Conservation (phyloP, 1,140 invertebrate genomes). For the Araneus ventricosus region DNA sequence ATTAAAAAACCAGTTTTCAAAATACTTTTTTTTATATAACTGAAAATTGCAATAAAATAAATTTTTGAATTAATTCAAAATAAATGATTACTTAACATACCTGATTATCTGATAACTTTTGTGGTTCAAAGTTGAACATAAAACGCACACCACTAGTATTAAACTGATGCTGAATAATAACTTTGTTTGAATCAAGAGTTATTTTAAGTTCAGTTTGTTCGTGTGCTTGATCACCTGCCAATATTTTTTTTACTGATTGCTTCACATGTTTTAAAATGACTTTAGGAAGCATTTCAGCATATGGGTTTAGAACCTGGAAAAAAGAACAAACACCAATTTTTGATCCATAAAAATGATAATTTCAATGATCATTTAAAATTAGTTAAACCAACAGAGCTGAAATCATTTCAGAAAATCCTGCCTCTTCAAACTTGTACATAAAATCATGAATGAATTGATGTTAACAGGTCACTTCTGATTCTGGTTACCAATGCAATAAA, state of each 20-base stretch:
- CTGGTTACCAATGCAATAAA: no score
- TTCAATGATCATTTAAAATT: no score
- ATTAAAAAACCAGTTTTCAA: no score
- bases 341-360: no score
- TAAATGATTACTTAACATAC: neutral
- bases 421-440: no score
- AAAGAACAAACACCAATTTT: no score
- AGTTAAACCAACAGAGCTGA: no score
- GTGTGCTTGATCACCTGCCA: neutral
- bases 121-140: neutral
- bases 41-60: no score
- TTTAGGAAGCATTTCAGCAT: slow-evolving; percentile 20
- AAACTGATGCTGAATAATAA: neutral
- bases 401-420: no score
- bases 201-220: neutral
- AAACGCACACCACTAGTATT: neutral
- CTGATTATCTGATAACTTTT: neutral
- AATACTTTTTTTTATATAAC: no score
- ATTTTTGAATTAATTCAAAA: neutral
- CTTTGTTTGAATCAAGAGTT: neutral
- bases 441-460: no score
- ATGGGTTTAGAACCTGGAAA: neutral
- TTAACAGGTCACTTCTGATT: no score
- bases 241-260: neutral
- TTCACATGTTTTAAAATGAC: neutral